These are phyloP conservation scores for Penaeus indicus DNA, from an alignment of 1,140 invertebrate species.

Conservation along the genomic window DNA sequence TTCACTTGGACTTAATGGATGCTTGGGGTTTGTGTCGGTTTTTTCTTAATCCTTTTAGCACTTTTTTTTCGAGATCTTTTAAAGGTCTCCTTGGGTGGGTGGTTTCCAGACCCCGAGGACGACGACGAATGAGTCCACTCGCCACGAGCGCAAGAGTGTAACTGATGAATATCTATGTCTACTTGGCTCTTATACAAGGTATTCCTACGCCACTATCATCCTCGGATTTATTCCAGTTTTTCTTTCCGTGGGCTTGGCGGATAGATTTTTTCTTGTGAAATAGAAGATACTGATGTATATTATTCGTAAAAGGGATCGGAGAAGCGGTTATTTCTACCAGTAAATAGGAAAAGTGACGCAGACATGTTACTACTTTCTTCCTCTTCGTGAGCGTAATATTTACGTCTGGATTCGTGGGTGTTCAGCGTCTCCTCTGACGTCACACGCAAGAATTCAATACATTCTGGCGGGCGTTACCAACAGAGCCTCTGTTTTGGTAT, in stretches of 20 bases:
- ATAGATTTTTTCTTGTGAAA: not conserved
- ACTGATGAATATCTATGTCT: constrained; percentile 56
- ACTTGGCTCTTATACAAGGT: constrained; percentile 47
- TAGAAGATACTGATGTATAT: not conserved
- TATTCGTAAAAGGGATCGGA: not conserved
- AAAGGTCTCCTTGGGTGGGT: not conserved
- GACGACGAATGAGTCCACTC: constrained; percentile 20
- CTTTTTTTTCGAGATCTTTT: too few relatives aligned
- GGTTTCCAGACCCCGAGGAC: not conserved
- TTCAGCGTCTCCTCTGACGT: constrained; percentile 38
- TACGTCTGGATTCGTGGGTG: constrained; percentile 49
- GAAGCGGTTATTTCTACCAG: not conserved
- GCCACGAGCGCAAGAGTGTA: constrained; percentile 46
- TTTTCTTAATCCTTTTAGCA: too few relatives aligned
- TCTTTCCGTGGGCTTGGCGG: not conserved
- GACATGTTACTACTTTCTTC: constrained; percentile 48
- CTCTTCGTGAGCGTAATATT: constrained; percentile 49
- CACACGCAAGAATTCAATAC: constrained; percentile 57
- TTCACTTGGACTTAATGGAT: too few relatives aligned
- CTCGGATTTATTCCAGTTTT: not conserved
- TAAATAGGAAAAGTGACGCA: not conserved
- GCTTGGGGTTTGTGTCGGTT: too few relatives aligned
- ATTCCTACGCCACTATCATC: constrained; percentile 49
- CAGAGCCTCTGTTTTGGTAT: constrained; percentile 36
- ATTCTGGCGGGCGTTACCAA: constrained; percentile 48